Percentiles rank a stretch among this genome's conserved stretches.
Evolutionary conservation across 2,113 vertebrate genomes (phyloP).

Genomic region (Nematolebias whitei): DNA sequence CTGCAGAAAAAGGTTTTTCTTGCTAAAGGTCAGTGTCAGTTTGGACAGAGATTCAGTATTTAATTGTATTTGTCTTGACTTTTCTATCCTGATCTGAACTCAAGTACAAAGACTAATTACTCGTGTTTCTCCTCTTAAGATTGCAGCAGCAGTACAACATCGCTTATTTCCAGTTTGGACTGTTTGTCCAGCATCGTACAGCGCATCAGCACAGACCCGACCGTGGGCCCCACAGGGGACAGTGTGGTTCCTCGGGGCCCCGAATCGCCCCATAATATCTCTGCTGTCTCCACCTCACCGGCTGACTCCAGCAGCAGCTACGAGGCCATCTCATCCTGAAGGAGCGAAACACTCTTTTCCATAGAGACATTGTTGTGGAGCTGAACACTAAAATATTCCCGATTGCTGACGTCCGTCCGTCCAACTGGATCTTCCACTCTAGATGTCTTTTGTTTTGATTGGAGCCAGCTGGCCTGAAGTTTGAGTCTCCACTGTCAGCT

Average conservation of each 20-base stretch:
- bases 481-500: conserved; percentile 1
- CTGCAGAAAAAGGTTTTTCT: too few species aligned
- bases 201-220: conserved; percentile 81
- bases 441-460: neutral
- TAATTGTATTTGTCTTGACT: too few species aligned
- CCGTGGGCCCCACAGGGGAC: conserved; percentile 40
- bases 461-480: neutral
- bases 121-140: conserved; percentile 19
- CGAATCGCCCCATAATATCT: conserved; percentile 44
- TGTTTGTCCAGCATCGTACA: conserved; percentile 97
- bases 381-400: conserved; percentile 14
- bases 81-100: neutral
- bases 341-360: conserved; percentile 8
- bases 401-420: neutral
- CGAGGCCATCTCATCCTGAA: conserved; percentile 23
- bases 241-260: conserved; percentile 61
- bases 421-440: neutral
- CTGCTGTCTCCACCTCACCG: conserved; percentile 9
- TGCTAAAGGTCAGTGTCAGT: too few species aligned
- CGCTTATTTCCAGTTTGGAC: conserved; percentile 91
- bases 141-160: conserved; percentile 60
- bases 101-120: neutral
- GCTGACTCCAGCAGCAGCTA: conserved; percentile 34
- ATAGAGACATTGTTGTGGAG: conserved; percentile 5
- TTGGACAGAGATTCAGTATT: neutral